Evolutionary conservation across 1,140 invertebrate genomes (phyloP).

Genomic region (Trachelipus rathkii): DNA sequence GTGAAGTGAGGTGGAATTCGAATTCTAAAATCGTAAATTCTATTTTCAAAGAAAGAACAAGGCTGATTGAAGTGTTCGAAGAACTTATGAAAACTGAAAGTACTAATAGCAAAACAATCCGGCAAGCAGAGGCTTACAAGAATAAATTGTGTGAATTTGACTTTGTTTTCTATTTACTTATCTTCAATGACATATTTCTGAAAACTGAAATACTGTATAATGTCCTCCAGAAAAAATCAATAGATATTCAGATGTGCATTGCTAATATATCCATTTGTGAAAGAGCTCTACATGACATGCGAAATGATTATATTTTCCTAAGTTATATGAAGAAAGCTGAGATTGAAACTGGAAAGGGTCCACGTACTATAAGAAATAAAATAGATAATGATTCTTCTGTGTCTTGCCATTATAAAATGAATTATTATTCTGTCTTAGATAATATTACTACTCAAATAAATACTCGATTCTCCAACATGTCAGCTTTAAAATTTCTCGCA

Average conservation of each 20-base stretch:
- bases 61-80: neutral
- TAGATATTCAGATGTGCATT: conserved; percentile 11
- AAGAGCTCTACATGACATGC: neutral
- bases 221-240: conserved; percentile 22
- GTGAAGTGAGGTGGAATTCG: conserved; percentile 15
- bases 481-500: neutral
- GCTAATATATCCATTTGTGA: neutral
- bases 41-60: neutral
- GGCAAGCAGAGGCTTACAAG: conserved; percentile 13
- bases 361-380: neutral
- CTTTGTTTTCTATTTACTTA: conserved; percentile 23
- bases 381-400: neutral
- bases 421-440: neutral
- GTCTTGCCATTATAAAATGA: neutral
- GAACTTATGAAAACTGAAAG: neutral
- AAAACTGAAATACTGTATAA: conserved; percentile 31
- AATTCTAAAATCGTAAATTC: conserved; percentile 6
- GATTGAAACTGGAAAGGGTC: neutral
- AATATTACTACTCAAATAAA: conserved; percentile 6
- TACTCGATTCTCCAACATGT: neutral
- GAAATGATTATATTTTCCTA: neutral
- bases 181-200: conserved; percentile 22
- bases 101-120: neutral
- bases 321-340: neutral
- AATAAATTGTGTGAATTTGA: conserved; percentile 8